Evolutionary conservation across 2,113 vertebrate species (phyloP).

Genomic region (Entomyzon cyanotis): DNA sequence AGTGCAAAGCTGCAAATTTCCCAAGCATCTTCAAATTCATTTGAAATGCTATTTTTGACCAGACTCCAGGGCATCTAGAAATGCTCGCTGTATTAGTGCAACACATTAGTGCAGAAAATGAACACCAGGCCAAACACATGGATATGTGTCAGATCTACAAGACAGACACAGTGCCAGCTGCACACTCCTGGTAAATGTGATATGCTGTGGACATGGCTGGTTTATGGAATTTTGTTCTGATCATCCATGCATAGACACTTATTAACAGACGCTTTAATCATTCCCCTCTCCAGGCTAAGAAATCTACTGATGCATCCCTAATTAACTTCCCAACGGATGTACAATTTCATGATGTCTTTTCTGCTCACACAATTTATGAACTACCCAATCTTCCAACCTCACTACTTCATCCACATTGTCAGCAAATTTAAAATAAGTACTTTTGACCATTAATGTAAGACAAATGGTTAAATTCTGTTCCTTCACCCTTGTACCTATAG

Average conservation of each 20-base stretch:
- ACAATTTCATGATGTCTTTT: neutral
- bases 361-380: neutral
- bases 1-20: neutral
- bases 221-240: neutral
- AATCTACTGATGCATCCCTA: neutral
- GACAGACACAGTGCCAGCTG: rapidly evolving
- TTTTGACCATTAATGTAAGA: neutral
- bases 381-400: neutral
- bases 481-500: neutral
- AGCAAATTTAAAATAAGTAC: neutral
- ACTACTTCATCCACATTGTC: neutral
- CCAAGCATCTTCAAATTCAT: neutral
- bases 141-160: neutral
- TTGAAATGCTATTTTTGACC: neutral
- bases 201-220: neutral
- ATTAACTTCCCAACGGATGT: neutral
- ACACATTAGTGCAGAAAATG: neutral
- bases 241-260: neutral
- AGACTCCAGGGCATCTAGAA: neutral
- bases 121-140: neutral
- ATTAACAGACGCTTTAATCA: neutral
- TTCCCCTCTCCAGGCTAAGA: neutral
- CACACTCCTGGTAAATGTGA: neutral
- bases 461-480: neutral
- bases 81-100: neutral